Base-by-base conservation (phyloP, 2,888 invertebrate species). In the Tridacna crocea region DNA sequence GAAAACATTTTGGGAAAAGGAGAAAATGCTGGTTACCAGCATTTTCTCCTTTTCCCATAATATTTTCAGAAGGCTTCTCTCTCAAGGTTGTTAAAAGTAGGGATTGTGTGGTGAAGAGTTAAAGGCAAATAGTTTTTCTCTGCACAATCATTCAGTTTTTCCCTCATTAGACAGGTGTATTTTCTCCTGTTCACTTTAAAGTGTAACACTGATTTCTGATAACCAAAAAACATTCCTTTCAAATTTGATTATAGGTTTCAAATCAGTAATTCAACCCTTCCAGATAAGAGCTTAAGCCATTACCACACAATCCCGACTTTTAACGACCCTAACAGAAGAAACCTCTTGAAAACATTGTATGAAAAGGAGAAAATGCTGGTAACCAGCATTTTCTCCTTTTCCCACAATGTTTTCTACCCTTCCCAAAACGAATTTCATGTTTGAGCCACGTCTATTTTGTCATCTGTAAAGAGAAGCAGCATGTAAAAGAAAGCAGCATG, bases 231-330 rank as follows among this genome's bases (percentile, higher is more conserved):
- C 12, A 24, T 48, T 51, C 55, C 51, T 70, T 70, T 51, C 51
- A 70, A 51, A 22, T 70, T 70, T 70, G 70, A 70, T 70, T 70
- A 70, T 51, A 70, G 70, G 70, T 70, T 70, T 70, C 70, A 70
- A 70, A 51, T 70, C 70, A 51, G 70, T 51, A 70, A 70, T 70
- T 70, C 15, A 24, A 70, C 55, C 55, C 55, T 6, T 19, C 55
- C 55, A 19, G 55, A 55, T 55, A 55, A 55, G 55, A 55, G 3
- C 55, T 19, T 36, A 36, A 36, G 3, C 36, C 36, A 4, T 36
- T 36, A 36, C 36, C 36, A 36, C 36, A 4, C 36, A 36, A 36
- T 36, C 36, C 36, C 36, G 36, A 36, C 3, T 36, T 36, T 36
- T 8, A 36, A 36, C 36, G 36, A 36, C 36, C 36, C 36, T 36